Evolutionary conservation across 2,113 vertebrate genomes (phyloP), one percentile per base, ranked within the genome.

Genomic region (Orycteropus afer): DNA sequence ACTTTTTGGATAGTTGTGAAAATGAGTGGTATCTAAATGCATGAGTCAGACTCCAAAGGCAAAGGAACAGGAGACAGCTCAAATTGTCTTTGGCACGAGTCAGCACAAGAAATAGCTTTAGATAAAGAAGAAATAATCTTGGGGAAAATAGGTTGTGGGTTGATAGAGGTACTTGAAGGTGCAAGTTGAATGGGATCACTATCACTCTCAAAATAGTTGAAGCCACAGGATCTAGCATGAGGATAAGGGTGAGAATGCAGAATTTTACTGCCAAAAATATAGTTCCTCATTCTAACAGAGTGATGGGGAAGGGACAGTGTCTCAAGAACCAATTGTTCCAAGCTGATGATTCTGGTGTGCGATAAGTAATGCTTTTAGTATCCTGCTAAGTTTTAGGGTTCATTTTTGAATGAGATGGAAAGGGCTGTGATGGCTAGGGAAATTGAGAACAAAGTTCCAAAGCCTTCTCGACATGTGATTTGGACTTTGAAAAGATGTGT

Each of bases 121-220:
- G 96, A 96, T 95, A 95, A 96, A 78, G 79, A 88, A 90, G 78
- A 90, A 97, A 82, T 91, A 23, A 81, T 93, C 95, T 90, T 47
- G 11, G 63, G 73, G 78, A 59, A 95, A 97, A 94, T 91, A 82
- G 93, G 51, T 23, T 93, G 55, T 69, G 77, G 63, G 83, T 59
- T 94, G 95, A 96, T 51, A 89, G 91, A 81, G 67, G 65, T 22
- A 63, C 65, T 78, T 12, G 73, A 91, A 94, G 95, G 93, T 63
- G 61, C 3, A n/a, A 88, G 81, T 51, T 61, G 55, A 94, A 82
- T 86, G 55, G 78, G 73, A 90, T 93, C 71, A 15, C 73, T 81
- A 81, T 96, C 88, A 14, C 42, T 85, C 90, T 93, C 85, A 82
- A 93, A 92, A 89, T 45, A 94, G 86, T 76, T 23, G 80, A 86